Conservation (phyloP, 2,113 vertebrate genomes). For the Melanotaenia duboulayi region DNA sequence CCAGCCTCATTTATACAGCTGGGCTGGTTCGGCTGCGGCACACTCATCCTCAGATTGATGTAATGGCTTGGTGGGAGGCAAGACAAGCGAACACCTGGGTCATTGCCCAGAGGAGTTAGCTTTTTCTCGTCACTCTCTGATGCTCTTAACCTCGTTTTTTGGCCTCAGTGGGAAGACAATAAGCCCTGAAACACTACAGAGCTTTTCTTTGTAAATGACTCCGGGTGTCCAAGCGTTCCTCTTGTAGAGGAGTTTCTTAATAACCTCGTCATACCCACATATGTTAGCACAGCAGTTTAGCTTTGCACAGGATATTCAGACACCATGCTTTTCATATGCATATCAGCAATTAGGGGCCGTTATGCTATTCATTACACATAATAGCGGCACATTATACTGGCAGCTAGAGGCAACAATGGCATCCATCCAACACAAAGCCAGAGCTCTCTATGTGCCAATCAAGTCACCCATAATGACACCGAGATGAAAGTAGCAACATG, state of each 20-base stretch:
- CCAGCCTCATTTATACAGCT: constrained; percentile 58
- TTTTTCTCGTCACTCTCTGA: constrained; percentile 37
- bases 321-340: constrained; percentile 70
- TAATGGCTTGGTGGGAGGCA: constrained; percentile 50
- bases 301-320: constrained; percentile 41
- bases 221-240: constrained; percentile 34
- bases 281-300: constrained; percentile 38
- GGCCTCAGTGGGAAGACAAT: constrained; percentile 56
- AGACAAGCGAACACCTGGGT: constrained; percentile 61
- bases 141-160: constrained; percentile 42
- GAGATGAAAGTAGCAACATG: constrained; percentile 7
- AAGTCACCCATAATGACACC: constrained; percentile 47
- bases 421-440: constrained; percentile 69
- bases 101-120: constrained; percentile 39
- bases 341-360: constrained; percentile 77
- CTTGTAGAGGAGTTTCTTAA: constrained; percentile 39
- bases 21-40: constrained; percentile 18
- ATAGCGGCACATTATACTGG: constrained; percentile 71
- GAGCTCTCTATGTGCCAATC: constrained; percentile 38
- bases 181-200: constrained; percentile 41
- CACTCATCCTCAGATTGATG: constrained; percentile 53
- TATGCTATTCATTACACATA: constrained; percentile 76
- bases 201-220: constrained; percentile 37
- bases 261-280: constrained; percentile 25
- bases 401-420: constrained; percentile 64